Conservation (phyloP, 2,113 vertebrate species). For the Passer montanus region DNA sequence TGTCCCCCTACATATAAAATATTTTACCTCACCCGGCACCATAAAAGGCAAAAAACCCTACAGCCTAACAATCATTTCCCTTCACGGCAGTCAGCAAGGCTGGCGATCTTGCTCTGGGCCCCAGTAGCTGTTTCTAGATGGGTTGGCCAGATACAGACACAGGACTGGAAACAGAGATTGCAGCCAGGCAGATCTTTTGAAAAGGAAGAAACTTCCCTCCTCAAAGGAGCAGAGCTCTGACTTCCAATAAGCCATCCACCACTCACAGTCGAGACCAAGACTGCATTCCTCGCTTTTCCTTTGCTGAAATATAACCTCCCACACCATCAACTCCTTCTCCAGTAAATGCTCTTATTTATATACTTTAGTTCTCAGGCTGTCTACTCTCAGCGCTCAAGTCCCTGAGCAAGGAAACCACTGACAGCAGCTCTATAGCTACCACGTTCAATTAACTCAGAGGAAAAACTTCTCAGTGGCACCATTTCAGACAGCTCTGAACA, state of each 20-base stretch:
- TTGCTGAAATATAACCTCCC: neutral
- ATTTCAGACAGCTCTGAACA: neutral
- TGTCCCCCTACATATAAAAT: neutral
- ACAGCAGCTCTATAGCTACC: neutral
- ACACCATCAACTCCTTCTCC: neutral
- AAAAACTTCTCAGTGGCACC: neutral
- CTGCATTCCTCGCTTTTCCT: neutral
- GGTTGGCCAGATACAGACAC: fast-evolving
- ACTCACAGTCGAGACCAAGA: neutral
- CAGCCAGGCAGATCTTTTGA: neutral
- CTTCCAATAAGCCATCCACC: neutral
- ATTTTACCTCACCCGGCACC: neutral
- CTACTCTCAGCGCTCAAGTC: neutral
- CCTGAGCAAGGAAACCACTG: neutral
- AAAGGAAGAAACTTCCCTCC: neutral
- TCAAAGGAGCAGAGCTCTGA: neutral
- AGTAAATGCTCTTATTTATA: neutral
- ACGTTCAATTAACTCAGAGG: neutral
- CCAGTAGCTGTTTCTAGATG: neutral
- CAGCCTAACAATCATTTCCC: neutral
- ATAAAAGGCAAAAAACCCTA: neutral
- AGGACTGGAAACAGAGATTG: neutral
- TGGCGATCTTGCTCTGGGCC: neutral
- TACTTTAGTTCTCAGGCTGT: neutral
- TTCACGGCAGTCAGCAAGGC: neutral